Base-by-base conservation (phyloP, 2,797 vertebrate genomes). In the Loriculus beryllinus region DNA sequence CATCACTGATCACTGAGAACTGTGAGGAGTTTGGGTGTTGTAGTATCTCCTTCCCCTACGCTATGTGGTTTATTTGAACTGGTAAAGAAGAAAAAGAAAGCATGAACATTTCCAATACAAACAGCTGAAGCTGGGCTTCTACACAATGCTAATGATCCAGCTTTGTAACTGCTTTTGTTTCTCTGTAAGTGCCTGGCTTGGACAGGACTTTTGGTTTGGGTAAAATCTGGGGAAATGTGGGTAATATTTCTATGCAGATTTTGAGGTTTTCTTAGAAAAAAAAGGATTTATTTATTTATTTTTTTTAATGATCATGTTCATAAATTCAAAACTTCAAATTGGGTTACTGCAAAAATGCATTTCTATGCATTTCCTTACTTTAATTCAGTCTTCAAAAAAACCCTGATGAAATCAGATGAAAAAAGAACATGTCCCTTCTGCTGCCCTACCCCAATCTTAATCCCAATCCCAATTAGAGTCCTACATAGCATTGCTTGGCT, bases 371-470 rank as follows among this genome's bases (percentile, higher is more conserved):
- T 81, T 21, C 7, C 18, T 56, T 59, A 31, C 13, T 86, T 76
- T 56, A 60, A 65, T 56, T 63, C 43, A 63, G 7, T 35, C 69
- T 72, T 88, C 8, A 1, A 45, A 64, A 90, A 74, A 33, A 19
- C 12, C 28, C 19, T 25, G 33, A 37, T 64, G 45, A 40, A 71
- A 83, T 78, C 8, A n/a, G n/a, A 33, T 71, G 49, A 43, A 68
- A 83, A 81, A 5, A 31, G 42, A 57, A 81, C 60, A 83, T 20
- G 10, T 29, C 48, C 14, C 4, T 39, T 78, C 65, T 90, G 18
- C 52, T 77, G 16, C 23, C 22, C 14, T 75, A 14, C 10, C 1
- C 1, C 14, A 47, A 2, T 31, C 39, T 65, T 2, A 0, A 23
- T 35, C 39, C 69, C 2, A 0, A 23, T 35, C n/a, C 33, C 22